A percentile compares a stretch with the other conserved stretches of the same genome.
phyloP scores from a whole-genome alignment of 2,113 vertebrate genomes.

The Forbesichthys papilliferus region DNA sequence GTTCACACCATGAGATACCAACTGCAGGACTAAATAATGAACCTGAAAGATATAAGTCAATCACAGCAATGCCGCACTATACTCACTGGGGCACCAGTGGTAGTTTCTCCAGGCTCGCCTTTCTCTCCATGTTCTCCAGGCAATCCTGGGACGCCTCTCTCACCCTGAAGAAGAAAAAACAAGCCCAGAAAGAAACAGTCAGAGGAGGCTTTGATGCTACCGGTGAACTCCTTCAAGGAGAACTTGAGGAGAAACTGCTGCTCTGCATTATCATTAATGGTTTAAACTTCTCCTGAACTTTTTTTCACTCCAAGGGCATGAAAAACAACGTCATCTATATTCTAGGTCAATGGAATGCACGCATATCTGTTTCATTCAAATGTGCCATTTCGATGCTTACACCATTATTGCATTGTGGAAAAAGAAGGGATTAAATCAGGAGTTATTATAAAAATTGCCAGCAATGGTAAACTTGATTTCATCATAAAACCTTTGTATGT shows the following conservation, averaged over 20 bases:
- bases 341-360: slow-evolving; percentile 16
- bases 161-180: slow-evolving; percentile 78
- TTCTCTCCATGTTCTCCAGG: slow-evolving; percentile 87
- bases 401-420: not conserved
- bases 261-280: slow-evolving; percentile 44
- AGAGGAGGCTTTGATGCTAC: slow-evolving; percentile 1
- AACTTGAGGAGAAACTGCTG: slow-evolving; percentile 21
- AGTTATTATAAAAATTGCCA: not conserved
- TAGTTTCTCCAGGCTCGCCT: slow-evolving; percentile 83
- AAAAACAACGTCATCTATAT: not conserved
- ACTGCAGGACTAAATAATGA: slow-evolving; percentile 30
- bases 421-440: not conserved
- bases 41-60: slow-evolving; percentile 27
- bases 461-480: not conserved
- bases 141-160: slow-evolving; percentile 90
- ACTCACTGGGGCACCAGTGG: slow-evolving; percentile 86
- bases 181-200: slow-evolving; percentile 23
- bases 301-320: slow-evolving; percentile 21
- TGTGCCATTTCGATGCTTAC: not conserved
- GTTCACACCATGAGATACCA: not conserved
- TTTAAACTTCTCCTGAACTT: slow-evolving; percentile 42
- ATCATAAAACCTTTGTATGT: not conserved
- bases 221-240: slow-evolving; percentile 7
- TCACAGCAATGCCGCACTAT: slow-evolving; percentile 15
- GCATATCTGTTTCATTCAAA: slow-evolving; percentile 21